Percentiles rank a stretch among this genome's conserved stretches.
Evolutionary conservation across 2,113 vertebrate genomes (phyloP).

Genomic region (Gopherus flavomarginatus): DNA sequence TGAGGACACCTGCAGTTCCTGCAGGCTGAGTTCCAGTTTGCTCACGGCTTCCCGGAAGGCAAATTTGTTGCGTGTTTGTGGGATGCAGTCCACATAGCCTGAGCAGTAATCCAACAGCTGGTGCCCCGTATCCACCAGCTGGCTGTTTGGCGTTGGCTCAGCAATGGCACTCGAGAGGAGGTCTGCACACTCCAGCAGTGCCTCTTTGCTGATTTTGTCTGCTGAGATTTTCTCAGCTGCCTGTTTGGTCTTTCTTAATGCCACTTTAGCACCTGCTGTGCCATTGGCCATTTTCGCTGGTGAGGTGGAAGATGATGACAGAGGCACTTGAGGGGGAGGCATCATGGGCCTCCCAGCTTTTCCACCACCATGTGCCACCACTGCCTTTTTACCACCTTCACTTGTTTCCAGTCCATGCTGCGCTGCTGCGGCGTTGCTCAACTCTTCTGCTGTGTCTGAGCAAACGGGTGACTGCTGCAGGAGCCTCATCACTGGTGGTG

Average conservation of each 20-base stretch:
- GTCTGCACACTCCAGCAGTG: slow-evolving; percentile 92
- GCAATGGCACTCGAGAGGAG: slow-evolving; percentile 90
- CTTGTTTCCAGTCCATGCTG: slow-evolving; percentile 79
- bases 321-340: slow-evolving; percentile 96
- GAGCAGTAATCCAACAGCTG: slow-evolving; percentile 98
- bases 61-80: slow-evolving; percentile 97
- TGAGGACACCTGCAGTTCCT: slow-evolving; percentile 95
- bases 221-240: slow-evolving; percentile 86
- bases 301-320: slow-evolving; percentile 81
- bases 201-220: slow-evolving; percentile 93
- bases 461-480: slow-evolving; percentile 85
- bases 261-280: slow-evolving; percentile 86
- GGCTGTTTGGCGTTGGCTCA: slow-evolving; percentile 91
- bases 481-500: slow-evolving; percentile 89
- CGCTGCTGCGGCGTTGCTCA: neutral
- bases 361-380: slow-evolving; percentile 75
- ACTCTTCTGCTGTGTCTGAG: slow-evolving; percentile 79
- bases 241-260: slow-evolving; percentile 90
- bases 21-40: slow-evolving; percentile 95
- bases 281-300: slow-evolving; percentile 93
- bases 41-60: slow-evolving; percentile 97
- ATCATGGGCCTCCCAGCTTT: slow-evolving; percentile 85
- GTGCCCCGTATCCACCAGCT: slow-evolving; percentile 95
- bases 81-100: slow-evolving; percentile 98
- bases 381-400: slow-evolving; percentile 85